A percentile compares a stretch with the other conserved stretches of the same genome.
These are phyloP conservation scores for Ornithorhynchus anatinus DNA, from an alignment of 2,113 vertebrate genomes.

Conservation along the genomic window DNA sequence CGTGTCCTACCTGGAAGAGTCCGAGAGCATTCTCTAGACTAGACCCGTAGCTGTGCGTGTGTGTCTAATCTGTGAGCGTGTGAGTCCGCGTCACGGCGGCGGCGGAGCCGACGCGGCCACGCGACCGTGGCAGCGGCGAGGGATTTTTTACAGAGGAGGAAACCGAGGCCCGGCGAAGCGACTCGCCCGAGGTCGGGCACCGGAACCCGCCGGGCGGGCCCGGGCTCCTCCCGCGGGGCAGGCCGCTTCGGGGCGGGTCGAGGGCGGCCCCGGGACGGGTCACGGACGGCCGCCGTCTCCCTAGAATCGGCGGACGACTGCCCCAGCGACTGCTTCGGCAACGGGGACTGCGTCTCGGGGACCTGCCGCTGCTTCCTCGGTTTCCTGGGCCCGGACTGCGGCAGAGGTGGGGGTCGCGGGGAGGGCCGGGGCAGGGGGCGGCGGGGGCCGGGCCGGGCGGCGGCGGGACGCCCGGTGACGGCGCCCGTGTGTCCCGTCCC, in stretches of 20 bases:
- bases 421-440: conserved; percentile 37
- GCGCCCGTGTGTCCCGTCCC: background rate
- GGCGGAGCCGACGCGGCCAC: background rate
- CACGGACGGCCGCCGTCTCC: too few species aligned
- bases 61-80: background rate
- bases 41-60: background rate
- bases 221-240: too few species aligned
- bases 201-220: too few species aligned
- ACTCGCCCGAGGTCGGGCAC: background rate
- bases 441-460: too few species aligned
- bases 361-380: conserved; percentile 96
- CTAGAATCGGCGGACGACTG: conserved; percentile 95
- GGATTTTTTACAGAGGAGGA: background rate
- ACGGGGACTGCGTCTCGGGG: conserved; percentile 93
- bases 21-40: background rate
- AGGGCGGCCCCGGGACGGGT: too few species aligned
- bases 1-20: too few species aligned
- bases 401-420: conserved; percentile 83
- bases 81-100: background rate
- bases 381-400: conserved; percentile 93
- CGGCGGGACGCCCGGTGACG: background rate
- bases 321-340: conserved; percentile 97
- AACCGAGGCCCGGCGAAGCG: background rate
- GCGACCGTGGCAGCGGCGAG: background rate
- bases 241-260: too few species aligned